Percentiles rank a stretch among this genome's conserved stretches.
phyloP scores from a whole-genome alignment of 2,797 vertebrate genomes.

The Mormyrus proboscirostris region DNA sequence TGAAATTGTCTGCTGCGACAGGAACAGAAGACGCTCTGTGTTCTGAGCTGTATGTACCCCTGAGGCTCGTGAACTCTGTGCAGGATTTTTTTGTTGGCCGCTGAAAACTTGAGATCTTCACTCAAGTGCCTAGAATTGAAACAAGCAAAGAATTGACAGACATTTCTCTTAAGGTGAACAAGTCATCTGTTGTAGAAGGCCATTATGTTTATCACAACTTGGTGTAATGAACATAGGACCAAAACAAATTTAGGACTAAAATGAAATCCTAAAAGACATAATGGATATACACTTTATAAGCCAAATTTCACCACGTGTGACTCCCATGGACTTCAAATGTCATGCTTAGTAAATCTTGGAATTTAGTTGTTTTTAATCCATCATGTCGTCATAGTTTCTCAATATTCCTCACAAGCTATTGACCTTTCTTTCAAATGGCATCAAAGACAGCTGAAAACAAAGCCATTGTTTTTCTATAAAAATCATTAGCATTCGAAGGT shows the following conservation, averaged over 20 bases:
- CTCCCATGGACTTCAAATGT: not conserved
- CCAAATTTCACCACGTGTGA: not conserved
- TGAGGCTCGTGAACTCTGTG: not conserved
- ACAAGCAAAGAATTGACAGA: not conserved
- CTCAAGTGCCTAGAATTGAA: not conserved
- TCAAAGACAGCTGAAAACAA: not conserved
- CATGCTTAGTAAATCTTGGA: not conserved
- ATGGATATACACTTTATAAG: not conserved
- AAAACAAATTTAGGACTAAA: not conserved
- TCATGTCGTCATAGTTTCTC: not conserved
- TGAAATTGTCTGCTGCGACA: not conserved
- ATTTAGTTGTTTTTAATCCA: not conserved
- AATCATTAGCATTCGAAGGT: slow-evolving; percentile 13
- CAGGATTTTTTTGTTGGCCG: slow-evolving; percentile 7
- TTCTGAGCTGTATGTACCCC: not conserved
- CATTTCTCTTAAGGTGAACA: not conserved
- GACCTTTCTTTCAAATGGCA: not conserved
- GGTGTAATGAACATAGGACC: not conserved
- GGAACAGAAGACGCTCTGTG: not conserved
- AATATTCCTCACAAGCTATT: not conserved
- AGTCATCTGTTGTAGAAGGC: not conserved
- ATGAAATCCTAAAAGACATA: not conserved
- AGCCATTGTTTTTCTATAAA: not conserved
- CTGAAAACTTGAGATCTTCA: slow-evolving; percentile 9
- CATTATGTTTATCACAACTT: not conserved